Conservation (phyloP, 2,113 vertebrate genomes). For the Coracopsis vasa region DNA sequence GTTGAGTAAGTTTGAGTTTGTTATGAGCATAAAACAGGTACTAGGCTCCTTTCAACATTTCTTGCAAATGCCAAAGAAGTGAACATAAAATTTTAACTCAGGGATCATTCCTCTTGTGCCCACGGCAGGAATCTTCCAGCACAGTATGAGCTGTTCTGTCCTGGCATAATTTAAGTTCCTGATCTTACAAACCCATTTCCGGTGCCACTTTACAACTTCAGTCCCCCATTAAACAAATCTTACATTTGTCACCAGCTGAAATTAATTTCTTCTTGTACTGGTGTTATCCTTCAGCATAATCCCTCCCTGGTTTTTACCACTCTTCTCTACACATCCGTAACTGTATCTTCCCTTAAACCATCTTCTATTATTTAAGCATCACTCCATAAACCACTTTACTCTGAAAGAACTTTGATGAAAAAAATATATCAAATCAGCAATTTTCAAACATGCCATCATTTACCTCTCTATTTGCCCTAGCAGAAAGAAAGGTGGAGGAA, state of each 20-base stretch:
- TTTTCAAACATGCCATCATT: neutral
- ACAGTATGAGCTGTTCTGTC: neutral
- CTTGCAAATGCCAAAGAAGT: neutral
- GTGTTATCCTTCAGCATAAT: neutral
- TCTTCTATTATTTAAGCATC: neutral
- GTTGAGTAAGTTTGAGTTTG: neutral
- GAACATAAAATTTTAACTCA: neutral
- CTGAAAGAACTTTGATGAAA: neutral
- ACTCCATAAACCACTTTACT: neutral
- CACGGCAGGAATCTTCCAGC: neutral
- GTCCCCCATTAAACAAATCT: neutral
- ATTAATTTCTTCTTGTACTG: neutral
- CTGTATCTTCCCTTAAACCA: neutral
- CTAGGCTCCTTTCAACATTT: neutral
- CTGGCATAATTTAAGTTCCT: neutral
- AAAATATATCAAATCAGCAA: neutral
- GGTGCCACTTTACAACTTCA: neutral
- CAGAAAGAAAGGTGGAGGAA: neutral
- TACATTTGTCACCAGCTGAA: neutral
- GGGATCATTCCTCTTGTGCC: neutral
- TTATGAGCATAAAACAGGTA: neutral
- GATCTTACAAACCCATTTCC: neutral
- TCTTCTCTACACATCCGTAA: neutral
- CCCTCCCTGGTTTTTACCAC: neutral
- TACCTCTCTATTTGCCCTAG: neutral